Conservation (phyloP, 53 echinoderm and acorn worm genomes). For the Luidia sarsii region DNA sequence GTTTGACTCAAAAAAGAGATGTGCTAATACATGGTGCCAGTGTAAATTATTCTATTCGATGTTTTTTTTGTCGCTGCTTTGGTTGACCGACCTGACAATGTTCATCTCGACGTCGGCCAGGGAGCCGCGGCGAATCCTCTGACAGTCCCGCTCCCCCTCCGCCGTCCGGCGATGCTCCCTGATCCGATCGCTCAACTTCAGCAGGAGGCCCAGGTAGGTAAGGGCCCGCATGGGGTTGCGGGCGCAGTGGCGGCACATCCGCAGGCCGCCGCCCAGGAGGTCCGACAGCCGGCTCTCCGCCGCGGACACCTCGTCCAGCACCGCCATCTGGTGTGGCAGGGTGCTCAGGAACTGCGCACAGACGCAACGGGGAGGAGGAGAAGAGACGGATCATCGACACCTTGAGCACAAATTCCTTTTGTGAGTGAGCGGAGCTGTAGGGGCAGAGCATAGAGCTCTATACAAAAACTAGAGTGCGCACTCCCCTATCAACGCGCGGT, state of each 20-base stretch:
- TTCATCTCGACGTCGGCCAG: slow-evolving; percentile 44
- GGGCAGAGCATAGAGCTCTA: too few species aligned
- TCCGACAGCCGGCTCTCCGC: slow-evolving; percentile 60
- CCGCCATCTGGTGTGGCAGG: slow-evolving; percentile 52
- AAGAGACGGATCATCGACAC: too few species aligned
- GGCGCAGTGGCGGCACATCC: slow-evolving; percentile 12
- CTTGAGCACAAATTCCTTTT: too few species aligned
- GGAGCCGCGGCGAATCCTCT: slow-evolving; percentile 17
- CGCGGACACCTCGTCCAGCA: slow-evolving; percentile 47
- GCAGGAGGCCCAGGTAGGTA: slow-evolving; percentile 45
- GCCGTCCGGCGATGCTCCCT: slow-evolving; percentile 28
- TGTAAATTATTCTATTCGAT: too few species aligned
- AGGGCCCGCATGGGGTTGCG: slow-evolving; percentile 32
- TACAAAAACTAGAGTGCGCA: too few species aligned
- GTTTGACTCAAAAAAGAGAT: too few species aligned
- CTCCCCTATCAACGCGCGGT: too few species aligned
- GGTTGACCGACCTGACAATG: slow-evolving; percentile 10
- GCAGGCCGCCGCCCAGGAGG: slow-evolving; percentile 55
- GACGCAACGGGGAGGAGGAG: background rate
- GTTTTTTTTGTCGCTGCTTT: too few species aligned
- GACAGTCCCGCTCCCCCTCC: slow-evolving; percentile 21
- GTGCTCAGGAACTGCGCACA: slow-evolving; percentile 47
- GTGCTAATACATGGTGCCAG: too few species aligned
- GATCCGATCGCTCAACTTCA: slow-evolving; percentile 22
- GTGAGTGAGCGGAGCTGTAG: too few species aligned